Conservation (phyloP, 2,113 vertebrate genomes). For the Limanda limanda region DNA sequence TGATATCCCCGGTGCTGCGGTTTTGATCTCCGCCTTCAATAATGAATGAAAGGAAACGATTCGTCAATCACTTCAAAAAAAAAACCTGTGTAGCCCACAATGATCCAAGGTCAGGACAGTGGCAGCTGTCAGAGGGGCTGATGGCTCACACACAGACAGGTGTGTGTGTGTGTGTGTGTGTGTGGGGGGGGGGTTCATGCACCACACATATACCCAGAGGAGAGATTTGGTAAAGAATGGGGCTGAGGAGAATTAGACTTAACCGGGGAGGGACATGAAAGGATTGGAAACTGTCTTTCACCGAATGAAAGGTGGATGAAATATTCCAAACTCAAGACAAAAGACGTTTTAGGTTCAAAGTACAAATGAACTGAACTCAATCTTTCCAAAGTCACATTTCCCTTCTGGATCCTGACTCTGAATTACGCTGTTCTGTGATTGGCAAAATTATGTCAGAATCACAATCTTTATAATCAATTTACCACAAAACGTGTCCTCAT, state of each 20-base stretch:
- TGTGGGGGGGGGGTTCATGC: slow-evolving; percentile 9
- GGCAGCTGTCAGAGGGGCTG: slow-evolving; percentile 71
- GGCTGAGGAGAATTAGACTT: not conserved
- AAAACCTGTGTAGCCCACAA: slow-evolving; percentile 48
- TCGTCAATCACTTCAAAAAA: slow-evolving; percentile 76
- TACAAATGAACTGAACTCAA: not conserved
- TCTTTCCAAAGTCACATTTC: not conserved
- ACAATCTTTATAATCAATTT: no score
- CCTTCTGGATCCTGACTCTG: not conserved
- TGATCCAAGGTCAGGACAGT: slow-evolving; percentile 72
- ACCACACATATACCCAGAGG: slow-evolving; percentile 18
- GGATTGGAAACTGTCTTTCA: no score
- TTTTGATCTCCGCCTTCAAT: slow-evolving; percentile 77
- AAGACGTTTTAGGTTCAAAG: no score
- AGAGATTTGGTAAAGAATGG: not conserved
- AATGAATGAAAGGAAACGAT: slow-evolving; percentile 81
- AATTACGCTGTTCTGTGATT: not conserved
- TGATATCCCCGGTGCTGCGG: slow-evolving; percentile 53
- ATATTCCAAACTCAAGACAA: no score
- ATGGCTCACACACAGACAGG: slow-evolving; percentile 49
- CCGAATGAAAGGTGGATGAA: no score
- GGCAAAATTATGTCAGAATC: no score
- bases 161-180: no score
- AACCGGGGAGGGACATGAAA: no score
- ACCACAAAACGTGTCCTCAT: no score